phyloP scores from a whole-genome alignment of 2,113 vertebrate species.

The Tetrao urogallus region DNA sequence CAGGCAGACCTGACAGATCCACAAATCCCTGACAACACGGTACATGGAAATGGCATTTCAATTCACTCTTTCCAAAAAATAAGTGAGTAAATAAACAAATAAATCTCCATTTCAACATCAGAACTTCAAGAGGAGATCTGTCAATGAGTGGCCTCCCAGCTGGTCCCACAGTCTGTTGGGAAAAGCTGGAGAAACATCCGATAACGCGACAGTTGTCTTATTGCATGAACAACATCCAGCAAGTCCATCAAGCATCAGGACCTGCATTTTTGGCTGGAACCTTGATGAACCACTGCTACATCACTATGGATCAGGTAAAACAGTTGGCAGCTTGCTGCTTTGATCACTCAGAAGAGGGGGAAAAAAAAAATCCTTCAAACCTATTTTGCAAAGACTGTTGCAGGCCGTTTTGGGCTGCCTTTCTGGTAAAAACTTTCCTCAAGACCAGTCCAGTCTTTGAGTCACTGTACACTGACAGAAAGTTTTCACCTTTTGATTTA shows the following conservation, averaged over 20 bases:
- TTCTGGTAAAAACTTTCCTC: background rate
- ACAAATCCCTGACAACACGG: background rate
- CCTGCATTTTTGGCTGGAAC: background rate
- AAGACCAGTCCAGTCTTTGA: background rate
- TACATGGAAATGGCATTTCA: accelerated
- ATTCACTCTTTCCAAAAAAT: background rate
- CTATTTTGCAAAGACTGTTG: background rate
- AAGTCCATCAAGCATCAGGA: background rate
- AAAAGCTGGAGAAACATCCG: background rate
- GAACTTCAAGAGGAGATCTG: background rate
- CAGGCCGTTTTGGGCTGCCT: background rate
- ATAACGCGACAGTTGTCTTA: background rate
- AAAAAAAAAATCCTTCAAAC: background rate
- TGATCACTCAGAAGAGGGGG: background rate
- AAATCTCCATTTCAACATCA: background rate
- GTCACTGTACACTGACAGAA: background rate
- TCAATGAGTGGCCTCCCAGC: background rate
- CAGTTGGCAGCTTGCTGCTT: background rate
- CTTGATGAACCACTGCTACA: background rate
- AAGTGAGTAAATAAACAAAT: no score
- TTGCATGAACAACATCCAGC: background rate
- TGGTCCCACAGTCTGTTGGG: background rate
- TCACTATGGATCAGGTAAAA: background rate
- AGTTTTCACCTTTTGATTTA: background rate
- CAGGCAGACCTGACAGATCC: background rate